These are phyloP conservation scores for Spilarctia lutea DNA, from an alignment of 2,888 invertebrate species.

Conservation along the genomic window DNA sequence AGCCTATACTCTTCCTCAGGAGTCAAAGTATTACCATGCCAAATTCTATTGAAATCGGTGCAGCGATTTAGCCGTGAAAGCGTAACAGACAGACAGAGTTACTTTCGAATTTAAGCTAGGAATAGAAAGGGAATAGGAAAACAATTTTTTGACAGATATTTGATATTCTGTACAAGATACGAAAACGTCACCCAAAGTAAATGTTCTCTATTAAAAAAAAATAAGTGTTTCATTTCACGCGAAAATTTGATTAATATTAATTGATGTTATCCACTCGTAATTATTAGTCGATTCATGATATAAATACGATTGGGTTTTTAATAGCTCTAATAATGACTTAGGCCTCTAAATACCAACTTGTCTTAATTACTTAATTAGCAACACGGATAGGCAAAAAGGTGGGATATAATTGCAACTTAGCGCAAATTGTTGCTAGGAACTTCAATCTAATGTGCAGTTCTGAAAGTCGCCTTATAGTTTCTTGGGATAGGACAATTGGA, in stretches of 20 bases:
- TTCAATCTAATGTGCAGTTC: constrained; percentile 32
- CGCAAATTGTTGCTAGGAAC: constrained; percentile 35
- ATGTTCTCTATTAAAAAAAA: not conserved
- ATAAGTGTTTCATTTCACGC: not conserved
- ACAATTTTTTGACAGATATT: not conserved
- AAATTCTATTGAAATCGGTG: too few relatives aligned
- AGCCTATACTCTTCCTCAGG: too few relatives aligned
- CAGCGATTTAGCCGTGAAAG: too few relatives aligned
- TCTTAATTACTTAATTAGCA: constrained; percentile 44
- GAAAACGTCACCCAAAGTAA: not conserved
- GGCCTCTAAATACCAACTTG: constrained; percentile 30
- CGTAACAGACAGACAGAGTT: too few relatives aligned
- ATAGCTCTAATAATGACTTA: constrained; percentile 26
- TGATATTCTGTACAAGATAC: not conserved
- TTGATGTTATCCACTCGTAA: constrained; percentile 10
- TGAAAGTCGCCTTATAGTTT: constrained; percentile 36
- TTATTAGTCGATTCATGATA: constrained; percentile 14
- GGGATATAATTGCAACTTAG: constrained; percentile 35
- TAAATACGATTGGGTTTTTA: constrained; percentile 16
- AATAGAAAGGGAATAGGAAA: not conserved
- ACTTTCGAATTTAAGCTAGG: not conserved
- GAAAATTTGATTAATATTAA: not conserved
- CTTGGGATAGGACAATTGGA: constrained; percentile 2
- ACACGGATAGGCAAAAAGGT: constrained; percentile 29
- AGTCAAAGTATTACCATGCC: too few relatives aligned